phyloP scores from a whole-genome alignment of 2,797 vertebrate genomes.

The Falco novaeseelandiae region DNA sequence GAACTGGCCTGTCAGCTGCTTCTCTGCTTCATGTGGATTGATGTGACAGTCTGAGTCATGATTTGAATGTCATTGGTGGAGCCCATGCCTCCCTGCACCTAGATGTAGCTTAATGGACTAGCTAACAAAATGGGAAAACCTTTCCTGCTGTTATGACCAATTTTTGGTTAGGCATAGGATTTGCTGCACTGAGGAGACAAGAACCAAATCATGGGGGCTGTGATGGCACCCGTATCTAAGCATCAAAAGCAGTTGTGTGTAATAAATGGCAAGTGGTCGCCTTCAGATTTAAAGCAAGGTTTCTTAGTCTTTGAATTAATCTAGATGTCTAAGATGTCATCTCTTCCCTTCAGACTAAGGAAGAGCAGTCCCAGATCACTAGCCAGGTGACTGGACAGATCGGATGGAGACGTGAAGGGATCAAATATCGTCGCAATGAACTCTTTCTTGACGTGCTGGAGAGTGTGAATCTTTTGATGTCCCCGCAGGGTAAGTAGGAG shows the following conservation, averaged over 20 bases:
- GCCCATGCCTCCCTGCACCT: background rate
- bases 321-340: background rate
- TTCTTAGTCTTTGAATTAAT: background rate
- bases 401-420: conserved; percentile 96
- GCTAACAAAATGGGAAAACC: background rate
- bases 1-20: background rate
- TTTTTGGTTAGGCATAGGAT: background rate
- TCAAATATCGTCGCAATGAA: conserved; percentile 97
- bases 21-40: background rate
- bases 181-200: background rate
- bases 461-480: conserved; percentile 98
- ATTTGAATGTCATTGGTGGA: background rate
- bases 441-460: conserved; percentile 97
- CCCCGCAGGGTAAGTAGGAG: conserved; percentile 88
- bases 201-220: background rate
- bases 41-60: background rate
- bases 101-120: background rate
- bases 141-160: background rate
- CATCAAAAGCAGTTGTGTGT: background rate
- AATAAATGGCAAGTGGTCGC: background rate
- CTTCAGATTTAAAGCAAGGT: background rate
- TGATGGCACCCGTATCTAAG: background rate
- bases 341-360: conserved; percentile 86
- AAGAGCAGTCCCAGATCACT: conserved; percentile 99
- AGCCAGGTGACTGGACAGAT: conserved; percentile 99